phyloP scores from a whole-genome alignment of 2,888 invertebrate species.

The Aspidapion aeneum region DNA sequence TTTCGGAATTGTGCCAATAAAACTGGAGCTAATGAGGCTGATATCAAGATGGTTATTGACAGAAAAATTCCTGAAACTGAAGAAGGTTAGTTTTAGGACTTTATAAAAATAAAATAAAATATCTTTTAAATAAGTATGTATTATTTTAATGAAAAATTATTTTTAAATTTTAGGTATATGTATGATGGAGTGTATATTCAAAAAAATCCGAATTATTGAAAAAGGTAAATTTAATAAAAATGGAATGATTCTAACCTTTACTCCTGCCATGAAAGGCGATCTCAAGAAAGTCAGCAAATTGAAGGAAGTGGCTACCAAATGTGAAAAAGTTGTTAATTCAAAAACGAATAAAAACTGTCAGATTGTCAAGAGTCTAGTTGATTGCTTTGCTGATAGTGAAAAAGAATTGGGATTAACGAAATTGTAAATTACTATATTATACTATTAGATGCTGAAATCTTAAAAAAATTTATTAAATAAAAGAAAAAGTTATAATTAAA shows the following conservation, averaged over 20 bases:
- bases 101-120: not conserved
- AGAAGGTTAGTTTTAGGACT: slow-evolving; percentile 15
- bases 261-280: slow-evolving; percentile 36
- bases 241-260: slow-evolving; percentile 37
- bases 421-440: too few relatives aligned
- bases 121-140: not conserved
- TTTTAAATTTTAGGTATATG: slow-evolving; percentile 29
- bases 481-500: too few relatives aligned
- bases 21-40: slow-evolving; percentile 39
- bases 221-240: slow-evolving; percentile 40
- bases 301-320: slow-evolving; percentile 35
- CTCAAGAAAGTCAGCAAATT: slow-evolving; percentile 33
- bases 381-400: not conserved
- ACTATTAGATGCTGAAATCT: too few relatives aligned
- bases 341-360: not conserved
- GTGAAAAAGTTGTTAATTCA: slow-evolving; percentile 37
- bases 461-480: too few relatives aligned
- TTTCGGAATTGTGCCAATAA: slow-evolving; percentile 36
- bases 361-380: not conserved
- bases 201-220: slow-evolving; percentile 38
- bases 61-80: slow-evolving; percentile 39
- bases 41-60: slow-evolving; percentile 35
- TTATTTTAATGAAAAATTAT: not conserved
- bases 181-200: slow-evolving; percentile 42
- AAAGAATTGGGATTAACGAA: slow-evolving; percentile 1